phyloP scores from a whole-genome alignment of 2,113 vertebrate genomes.

The Turdus rufiventris region DNA sequence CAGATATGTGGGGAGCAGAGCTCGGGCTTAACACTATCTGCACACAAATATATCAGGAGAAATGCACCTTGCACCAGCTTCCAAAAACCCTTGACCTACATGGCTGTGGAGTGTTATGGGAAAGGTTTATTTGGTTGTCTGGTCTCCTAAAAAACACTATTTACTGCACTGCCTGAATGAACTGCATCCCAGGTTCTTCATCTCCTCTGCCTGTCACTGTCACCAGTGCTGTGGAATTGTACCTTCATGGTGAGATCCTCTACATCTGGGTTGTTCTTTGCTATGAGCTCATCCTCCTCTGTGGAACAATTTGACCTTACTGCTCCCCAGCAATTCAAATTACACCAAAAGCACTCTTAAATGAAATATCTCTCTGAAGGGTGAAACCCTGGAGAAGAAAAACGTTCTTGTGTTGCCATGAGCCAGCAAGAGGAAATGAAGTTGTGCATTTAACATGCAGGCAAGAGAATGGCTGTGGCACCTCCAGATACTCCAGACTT shows the following conservation, averaged over 20 bases:
- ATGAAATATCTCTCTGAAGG: neutral
- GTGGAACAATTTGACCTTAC: neutral
- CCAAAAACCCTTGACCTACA: neutral
- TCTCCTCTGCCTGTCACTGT: neutral
- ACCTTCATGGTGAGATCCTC: neutral
- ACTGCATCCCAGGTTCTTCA: neutral
- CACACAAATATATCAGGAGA: neutral
- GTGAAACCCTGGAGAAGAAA: neutral
- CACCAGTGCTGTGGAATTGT: neutral
- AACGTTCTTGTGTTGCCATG: neutral
- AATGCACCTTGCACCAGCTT: neutral
- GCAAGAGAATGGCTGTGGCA: constrained; percentile 2
- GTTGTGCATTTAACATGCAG: constrained; percentile 7
- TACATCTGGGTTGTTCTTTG: neutral
- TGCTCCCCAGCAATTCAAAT: neutral
- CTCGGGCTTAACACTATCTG: neutral
- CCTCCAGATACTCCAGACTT: neutral
- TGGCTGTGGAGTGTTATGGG: neutral
- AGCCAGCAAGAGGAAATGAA: constrained; percentile 16
- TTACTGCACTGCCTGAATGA: neutral
- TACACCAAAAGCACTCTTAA: neutral
- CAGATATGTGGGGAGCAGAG: accelerated
- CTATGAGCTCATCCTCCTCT: neutral
- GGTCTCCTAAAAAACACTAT: neutral
- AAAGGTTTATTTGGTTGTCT: neutral